Evolutionary conservation across 1,140 invertebrate species (phyloP), one percentile per base, ranked within the genome.

Genomic region (Oryctes rhinoceros): DNA sequence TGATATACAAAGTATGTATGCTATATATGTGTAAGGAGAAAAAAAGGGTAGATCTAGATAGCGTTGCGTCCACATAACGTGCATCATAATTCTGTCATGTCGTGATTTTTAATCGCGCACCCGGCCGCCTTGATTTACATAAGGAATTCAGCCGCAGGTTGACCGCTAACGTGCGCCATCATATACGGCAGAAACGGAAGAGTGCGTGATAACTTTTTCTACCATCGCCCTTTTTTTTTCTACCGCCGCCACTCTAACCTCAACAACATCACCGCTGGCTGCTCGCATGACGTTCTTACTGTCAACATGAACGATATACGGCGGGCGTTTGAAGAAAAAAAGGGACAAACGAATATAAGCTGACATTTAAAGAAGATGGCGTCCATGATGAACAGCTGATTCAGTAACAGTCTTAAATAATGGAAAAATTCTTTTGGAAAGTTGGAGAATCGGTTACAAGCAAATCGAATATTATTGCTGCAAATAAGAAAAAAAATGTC

Each of bases 1-100:
- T 53, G 15, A 53, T 53, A n/a, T 53, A 3, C 15, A 53, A 53
- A 13, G 15, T 53, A 3, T 53, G 13, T 53, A 59, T 59, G 53
- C n/a, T 4, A 49, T 59, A 59, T 59, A 1, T 15, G n/a, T 15
- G n/a, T 4, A 53, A 11, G n/a, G 62, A 10, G 20, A 7, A 71
- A 71, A 71, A 71, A 71, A 71, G 65, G 65, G 20, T 71, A 71
- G 65, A 71, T 71, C 65, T 71, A 71, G 65, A 71, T 71, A 71
- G 35, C 65, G 20, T 30, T 71, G 53, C 53, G 53, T 71, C 65
- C 65, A 76, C 80, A 79, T 83, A 81, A 80, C 83, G 83, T 84
- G 83, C 82, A 83, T 84, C 83, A 84, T 84, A 84, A 82, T 84
- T 84, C 80, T 83, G 80, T 81, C 78, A 78, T 81, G 82, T 84